Base-by-base conservation (phyloP, 2,797 vertebrate species). In the Stomatorhinus walkeri region DNA sequence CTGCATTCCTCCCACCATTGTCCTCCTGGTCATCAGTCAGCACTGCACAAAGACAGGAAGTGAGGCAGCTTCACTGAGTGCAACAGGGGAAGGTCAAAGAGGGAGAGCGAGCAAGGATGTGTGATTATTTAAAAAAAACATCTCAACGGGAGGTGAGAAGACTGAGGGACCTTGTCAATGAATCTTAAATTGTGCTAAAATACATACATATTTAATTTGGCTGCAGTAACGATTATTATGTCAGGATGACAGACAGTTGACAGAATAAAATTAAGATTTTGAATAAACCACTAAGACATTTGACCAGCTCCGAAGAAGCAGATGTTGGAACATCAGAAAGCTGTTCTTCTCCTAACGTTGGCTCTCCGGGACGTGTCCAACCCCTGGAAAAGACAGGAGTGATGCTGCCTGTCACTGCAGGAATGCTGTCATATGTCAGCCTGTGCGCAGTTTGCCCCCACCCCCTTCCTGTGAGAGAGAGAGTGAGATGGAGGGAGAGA, bases 41-140 rank as follows among this genome's bases (percentile, higher is more conserved):
- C 40, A 16, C 32, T 49, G 56, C 87, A 87, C 59, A 87, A 87
- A 68, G 54, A 49, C 87, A 68, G 87, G 87, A 87, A 87, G 22
- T 48, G 32, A 19, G 28, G 28, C 24, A 19, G 85, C 85, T 54
- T 40, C 32, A 43, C 52, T 24, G 36, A 87, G 40, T 16, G 87
- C 40, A 12, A 24, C 5, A 3, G 56, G 52, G 85, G 85, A 61
- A 59, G 85, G 85, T 40, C 28, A 59, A 19, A 52, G 83, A 61
- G 24, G 86, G 59, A 46, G 56, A 64, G 8, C 14, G 1, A 40
- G 40, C 22, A 46, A 49, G 36, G 59, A 87, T 68, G 43, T 68
- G 59, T 87, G 46, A 68, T 64, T 8, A 48, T 48, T 64, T 32
- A 86, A 86, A 54, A 54, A 14, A 52, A 85, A 28, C 83, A 49